Percentiles rank a stretch among this genome's conserved stretches.
These are phyloP conservation scores for Phalera bucephala DNA, from an alignment of 2,888 invertebrate genomes.

Conservation along the genomic window DNA sequence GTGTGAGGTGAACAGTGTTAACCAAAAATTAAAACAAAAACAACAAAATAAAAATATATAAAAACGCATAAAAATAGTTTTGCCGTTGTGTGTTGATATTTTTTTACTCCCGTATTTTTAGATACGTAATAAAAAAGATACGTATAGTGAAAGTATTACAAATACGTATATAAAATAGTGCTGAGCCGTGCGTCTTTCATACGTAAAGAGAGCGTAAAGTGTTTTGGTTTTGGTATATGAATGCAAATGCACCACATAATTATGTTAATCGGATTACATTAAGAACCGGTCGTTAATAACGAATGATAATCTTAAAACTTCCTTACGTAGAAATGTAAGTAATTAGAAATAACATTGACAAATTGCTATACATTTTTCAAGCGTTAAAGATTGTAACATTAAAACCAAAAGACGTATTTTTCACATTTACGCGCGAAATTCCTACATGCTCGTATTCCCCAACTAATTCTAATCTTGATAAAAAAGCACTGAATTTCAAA, in stretches of 20 bases:
- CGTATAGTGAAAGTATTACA: slow-evolving; percentile 25
- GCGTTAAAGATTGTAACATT: not conserved
- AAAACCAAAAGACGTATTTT: no score
- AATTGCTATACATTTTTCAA: no score
- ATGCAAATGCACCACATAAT: slow-evolving; percentile 6
- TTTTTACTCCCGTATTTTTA: slow-evolving; percentile 5
- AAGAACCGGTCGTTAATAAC: slow-evolving; percentile 3
- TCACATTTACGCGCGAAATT: no score
- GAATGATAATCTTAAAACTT: not conserved
- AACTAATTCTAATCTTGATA: no score
- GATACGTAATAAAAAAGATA: slow-evolving; percentile 1
- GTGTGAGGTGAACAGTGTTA: slow-evolving; percentile 21
- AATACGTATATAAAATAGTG: slow-evolving; percentile 13
- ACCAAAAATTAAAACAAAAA: slow-evolving; percentile 1
- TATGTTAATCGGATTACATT: slow-evolving; percentile 20
- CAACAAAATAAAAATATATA: not conserved
- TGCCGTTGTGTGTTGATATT: slow-evolving; percentile 22
- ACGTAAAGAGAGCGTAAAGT: slow-evolving; percentile 18
- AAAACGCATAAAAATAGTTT: no score
- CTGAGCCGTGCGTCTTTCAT: slow-evolving; percentile 9
- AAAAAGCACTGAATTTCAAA: no score
- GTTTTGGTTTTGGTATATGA: slow-evolving; percentile 4
- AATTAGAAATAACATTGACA: not conserved
- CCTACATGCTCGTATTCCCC: no score
- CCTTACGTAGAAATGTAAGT: slow-evolving; percentile 1